Evolutionary conservation across 2,797 vertebrate genomes (phyloP).

Genomic region (Aselliscus stoliczkanus): DNA sequence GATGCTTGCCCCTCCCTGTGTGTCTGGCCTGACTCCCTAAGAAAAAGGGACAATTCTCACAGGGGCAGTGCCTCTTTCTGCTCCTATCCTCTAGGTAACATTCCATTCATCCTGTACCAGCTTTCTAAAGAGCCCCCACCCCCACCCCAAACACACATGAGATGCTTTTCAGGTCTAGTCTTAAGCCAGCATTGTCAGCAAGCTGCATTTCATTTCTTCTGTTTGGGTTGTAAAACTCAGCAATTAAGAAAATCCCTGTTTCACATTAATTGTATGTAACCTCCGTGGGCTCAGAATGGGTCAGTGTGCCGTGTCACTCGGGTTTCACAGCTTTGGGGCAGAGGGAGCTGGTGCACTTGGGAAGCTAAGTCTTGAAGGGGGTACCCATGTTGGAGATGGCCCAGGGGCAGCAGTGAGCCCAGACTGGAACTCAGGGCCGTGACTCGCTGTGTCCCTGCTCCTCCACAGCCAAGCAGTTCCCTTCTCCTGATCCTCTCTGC

Average conservation of each 20-base stretch:
- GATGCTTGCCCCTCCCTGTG: background rate
- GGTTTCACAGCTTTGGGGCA: background rate
- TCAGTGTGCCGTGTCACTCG: accelerated
- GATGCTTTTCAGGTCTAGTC: background rate
- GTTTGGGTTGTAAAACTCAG: constrained; percentile 15
- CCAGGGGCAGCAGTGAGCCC: background rate
- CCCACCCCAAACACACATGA: background rate
- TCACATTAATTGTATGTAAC: background rate
- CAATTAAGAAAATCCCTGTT: constrained; percentile 21
- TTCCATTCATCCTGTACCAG: background rate
- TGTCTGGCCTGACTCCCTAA: constrained; percentile 10
- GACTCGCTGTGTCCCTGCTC: background rate
- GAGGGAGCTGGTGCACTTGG: background rate
- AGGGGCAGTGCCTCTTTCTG: background rate
- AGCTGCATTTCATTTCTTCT: background rate
- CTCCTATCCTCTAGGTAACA: background rate
- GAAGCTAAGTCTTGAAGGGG: background rate
- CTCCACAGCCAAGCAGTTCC: background rate
- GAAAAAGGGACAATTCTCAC: background rate
- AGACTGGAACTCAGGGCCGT: background rate
- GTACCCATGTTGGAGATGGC: background rate
- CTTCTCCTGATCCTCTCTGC: background rate
- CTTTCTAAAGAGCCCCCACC: background rate
- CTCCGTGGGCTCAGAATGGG: background rate
- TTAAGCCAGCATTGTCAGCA: background rate